Evolutionary conservation across 2,113 vertebrate species (phyloP).

Genomic region (Coptodon bakossiorum): DNA sequence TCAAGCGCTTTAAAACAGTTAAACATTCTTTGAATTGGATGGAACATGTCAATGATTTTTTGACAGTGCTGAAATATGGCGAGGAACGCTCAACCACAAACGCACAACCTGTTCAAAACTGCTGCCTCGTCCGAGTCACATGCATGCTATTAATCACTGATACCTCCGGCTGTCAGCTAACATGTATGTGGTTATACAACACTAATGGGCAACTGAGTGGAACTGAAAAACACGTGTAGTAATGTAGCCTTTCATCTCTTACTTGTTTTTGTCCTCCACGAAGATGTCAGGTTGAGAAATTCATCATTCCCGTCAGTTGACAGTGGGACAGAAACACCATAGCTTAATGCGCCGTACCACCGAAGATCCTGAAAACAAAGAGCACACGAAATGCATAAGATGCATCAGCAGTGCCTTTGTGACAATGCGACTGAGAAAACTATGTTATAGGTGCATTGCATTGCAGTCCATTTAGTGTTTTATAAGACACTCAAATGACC

Average conservation of each 20-base stretch:
- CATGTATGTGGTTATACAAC: constrained; percentile 41
- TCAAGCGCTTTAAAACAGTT: constrained; percentile 56
- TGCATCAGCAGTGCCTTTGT: neutral
- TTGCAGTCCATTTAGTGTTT: neutral
- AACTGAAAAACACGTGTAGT: constrained; percentile 38
- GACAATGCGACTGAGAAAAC: neutral
- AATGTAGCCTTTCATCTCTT: neutral
- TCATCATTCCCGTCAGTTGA: neutral
- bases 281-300: neutral
- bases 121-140: constrained; percentile 41
- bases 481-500: neutral
- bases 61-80: constrained; percentile 36
- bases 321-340: neutral
- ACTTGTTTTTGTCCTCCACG: constrained; percentile 8
- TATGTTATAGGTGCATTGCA: neutral
- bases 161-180: constrained; percentile 43
- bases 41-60: constrained; percentile 62
- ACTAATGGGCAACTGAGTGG: constrained; percentile 50
- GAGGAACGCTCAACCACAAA: constrained; percentile 31
- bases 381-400: neutral
- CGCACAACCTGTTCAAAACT: constrained; percentile 25
- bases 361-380: neutral
- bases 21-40: constrained; percentile 64
- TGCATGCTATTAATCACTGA: constrained; percentile 57
- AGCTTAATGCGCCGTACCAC: neutral